Conservation (phyloP, 2,888 invertebrate genomes). For the Leucophenga montana region DNA sequence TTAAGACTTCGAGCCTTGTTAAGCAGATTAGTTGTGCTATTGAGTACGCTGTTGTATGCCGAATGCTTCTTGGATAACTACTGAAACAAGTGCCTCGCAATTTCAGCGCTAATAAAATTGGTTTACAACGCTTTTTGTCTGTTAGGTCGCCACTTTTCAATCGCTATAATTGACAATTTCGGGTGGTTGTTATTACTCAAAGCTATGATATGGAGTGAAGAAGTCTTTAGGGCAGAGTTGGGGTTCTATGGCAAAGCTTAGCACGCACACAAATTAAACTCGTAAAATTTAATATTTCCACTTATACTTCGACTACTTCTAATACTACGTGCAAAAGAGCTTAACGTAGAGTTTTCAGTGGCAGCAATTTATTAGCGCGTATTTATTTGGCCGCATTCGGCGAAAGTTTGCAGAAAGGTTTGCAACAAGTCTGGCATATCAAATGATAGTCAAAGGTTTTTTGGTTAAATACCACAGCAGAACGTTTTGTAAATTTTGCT, state of each 20-base stretch:
- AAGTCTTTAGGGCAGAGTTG: neutral
- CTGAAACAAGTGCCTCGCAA: no score
- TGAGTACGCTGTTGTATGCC: conserved; percentile 26
- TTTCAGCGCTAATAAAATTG: conserved; percentile 59
- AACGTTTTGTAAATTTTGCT: neutral
- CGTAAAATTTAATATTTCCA: conserved; percentile 65
- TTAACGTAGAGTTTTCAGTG: conserved; percentile 36
- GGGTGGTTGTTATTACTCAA: conserved; percentile 34
- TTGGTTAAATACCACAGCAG: neutral
- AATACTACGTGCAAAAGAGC: conserved; percentile 1
- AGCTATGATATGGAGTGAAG: neutral
- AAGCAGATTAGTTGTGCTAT: conserved; percentile 62
- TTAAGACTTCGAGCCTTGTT: conserved; percentile 42
- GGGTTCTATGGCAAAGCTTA: conserved; percentile 44
- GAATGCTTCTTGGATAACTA: neutral
- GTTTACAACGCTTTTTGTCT: conserved; percentile 55
- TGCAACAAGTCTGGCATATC: conserved; percentile 30
- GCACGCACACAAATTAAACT: conserved; percentile 64
- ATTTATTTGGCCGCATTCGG: conserved; percentile 4
- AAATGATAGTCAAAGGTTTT: conserved; percentile 10
- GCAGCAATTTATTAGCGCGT: conserved; percentile 58
- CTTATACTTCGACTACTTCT: neutral
- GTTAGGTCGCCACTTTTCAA: conserved; percentile 60
- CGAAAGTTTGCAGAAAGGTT: neutral
- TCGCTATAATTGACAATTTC: conserved; percentile 63